Percentiles rank a stretch among this genome's conserved stretches.
Conservation (phyloP, 2,888 invertebrate species). For the Hyposoter dolosus region DNA sequence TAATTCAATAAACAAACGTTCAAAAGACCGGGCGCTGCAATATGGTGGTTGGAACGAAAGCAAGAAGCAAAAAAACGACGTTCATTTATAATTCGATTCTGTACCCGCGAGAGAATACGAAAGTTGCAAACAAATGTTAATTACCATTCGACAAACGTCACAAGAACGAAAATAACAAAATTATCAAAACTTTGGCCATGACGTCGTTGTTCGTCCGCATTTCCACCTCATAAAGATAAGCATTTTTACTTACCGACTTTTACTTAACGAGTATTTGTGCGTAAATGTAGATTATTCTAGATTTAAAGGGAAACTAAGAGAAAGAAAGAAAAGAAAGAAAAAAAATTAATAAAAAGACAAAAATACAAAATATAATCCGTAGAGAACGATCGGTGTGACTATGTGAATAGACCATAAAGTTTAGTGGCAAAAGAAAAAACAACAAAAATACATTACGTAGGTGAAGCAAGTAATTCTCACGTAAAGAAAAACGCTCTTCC, state of each 20-base stretch:
- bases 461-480: conserved; percentile 70
- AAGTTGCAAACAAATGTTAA: conserved; percentile 39
- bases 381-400: conserved; percentile 82
- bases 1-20: conserved; percentile 31
- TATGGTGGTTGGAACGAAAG: conserved; percentile 23
- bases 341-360: conserved; percentile 51
- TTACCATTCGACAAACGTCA: conserved; percentile 7
- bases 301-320: conserved; percentile 48
- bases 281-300: conserved; percentile 69
- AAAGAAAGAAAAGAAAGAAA: conserved; percentile 57
- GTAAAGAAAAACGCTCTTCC: conserved; percentile 73
- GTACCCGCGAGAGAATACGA: conserved; percentile 19
- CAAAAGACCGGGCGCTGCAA: conserved; percentile 46
- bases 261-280: conserved; percentile 76
- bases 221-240: conserved; percentile 79
- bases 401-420: conserved; percentile 80
- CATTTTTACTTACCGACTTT: conserved; percentile 83
- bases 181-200: conserved; percentile 47
- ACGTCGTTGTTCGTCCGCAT: conserved; percentile 80
- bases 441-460: conserved; percentile 60
- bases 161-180: conserved; percentile 14
- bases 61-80: conserved; percentile 24
- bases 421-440: conserved; percentile 60
- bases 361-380: conserved; percentile 78
- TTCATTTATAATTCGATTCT: conserved; percentile 29